Evolutionary conservation across 2,113 vertebrate genomes (phyloP), one percentile per base, ranked within the genome.

Genomic region (Tautogolabrus adspersus): DNA sequence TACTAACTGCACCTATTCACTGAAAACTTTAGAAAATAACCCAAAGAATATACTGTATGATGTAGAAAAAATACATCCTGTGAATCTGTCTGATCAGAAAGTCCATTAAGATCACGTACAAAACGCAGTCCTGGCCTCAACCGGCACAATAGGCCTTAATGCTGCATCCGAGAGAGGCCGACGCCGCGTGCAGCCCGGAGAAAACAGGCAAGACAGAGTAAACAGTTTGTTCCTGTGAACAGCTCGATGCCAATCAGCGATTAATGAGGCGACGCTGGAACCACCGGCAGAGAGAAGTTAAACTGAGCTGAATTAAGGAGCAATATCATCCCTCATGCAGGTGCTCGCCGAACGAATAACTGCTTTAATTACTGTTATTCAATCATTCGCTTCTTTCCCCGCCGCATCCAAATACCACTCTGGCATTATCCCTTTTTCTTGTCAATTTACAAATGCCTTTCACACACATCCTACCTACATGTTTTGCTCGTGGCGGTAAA

Each of bases 281-380:
- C 92, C 93, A 92, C 89, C 91, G 93, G 90, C 91, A 91, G 93
- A 92, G 94, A 91, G 92, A 92, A 95, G 94, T 94, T 95, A 94
- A 95, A 94, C 93, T 91, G 93, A 94, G 94, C 94, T 94, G 94
- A 94, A 95, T 94, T 94, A 94, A 94, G 92, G 91, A 93, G 93
- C 92, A 93, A 93, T 94, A 94, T 94, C 93, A 94, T 94, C 93
- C 92, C 92, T 94, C 91, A 92, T 95, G 96, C 97, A 98, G 97
- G 97, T 98, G 97, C 96, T 97, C 92, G 96, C 95, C 95, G 94
- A 96, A 96, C 97, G 96, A 97, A 98, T 98, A 98, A 96, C 97
- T 95, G 95, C 96, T 97, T 97, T 98, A 98, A 98, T 98, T 98
- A 98, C 96, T 95, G 96, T 96, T 96, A 98, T 98, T 98, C 97